Conservation (phyloP, 2,113 vertebrate species). For the Apodemus sylvaticus region DNA sequence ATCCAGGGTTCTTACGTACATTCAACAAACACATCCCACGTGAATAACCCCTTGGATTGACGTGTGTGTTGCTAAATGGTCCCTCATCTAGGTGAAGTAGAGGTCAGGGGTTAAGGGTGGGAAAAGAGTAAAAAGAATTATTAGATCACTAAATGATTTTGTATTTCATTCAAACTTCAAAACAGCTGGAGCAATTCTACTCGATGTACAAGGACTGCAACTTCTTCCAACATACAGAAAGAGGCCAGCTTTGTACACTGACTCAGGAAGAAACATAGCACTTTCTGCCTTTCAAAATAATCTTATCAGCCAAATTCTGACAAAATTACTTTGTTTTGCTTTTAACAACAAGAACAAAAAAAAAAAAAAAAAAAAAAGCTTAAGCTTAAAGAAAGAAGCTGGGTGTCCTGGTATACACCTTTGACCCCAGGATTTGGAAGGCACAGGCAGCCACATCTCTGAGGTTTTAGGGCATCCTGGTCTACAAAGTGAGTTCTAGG, state of each 20-base stretch:
- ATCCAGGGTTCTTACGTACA: background rate
- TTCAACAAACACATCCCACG: constrained; percentile 37
- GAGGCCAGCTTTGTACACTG: constrained; percentile 41
- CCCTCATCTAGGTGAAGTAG: background rate
- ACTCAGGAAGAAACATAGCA: constrained; percentile 13
- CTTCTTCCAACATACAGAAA: constrained; percentile 50
- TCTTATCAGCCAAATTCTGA: constrained; percentile 14
- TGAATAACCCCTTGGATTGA: background rate
- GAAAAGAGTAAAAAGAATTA: constrained; percentile 55
- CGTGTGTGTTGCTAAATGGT: background rate
- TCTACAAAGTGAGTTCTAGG: background rate
- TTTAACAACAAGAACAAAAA: too few species aligned
- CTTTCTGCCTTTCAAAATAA: constrained; percentile 38
- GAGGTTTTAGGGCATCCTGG: background rate
- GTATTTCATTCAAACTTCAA: constrained; percentile 52
- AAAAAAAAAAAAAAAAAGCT: constrained; percentile 19
- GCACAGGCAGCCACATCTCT: background rate
- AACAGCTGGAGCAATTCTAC: constrained; percentile 50
- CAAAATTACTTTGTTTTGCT: constrained; percentile 20
- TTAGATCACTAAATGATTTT: constrained; percentile 29
- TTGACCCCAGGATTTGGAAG: background rate
- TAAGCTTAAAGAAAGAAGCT: background rate
- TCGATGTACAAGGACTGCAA: constrained; percentile 53
- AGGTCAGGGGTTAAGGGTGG: background rate
- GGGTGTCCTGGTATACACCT: rapidly evolving